phyloP scores from a whole-genome alignment of 2,797 vertebrate species.

The Argya squamiceps region DNA sequence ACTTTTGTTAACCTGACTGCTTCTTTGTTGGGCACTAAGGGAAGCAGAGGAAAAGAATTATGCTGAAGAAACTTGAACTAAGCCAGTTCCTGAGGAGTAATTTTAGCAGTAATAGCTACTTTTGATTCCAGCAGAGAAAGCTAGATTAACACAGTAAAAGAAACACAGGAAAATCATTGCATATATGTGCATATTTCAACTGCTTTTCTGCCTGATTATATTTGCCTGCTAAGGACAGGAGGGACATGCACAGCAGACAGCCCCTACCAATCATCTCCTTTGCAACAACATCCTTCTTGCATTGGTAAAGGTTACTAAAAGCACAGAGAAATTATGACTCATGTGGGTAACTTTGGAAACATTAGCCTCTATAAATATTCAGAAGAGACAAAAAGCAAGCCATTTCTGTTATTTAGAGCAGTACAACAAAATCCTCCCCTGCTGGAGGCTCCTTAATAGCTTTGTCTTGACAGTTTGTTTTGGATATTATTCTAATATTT shows the following conservation, averaged over 20 bases:
- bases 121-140: background rate
- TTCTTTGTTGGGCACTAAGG: conserved; percentile 92
- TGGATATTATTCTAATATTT: conserved; percentile 40
- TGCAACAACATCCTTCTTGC: background rate
- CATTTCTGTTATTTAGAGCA: conserved; percentile 22
- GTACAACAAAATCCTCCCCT: background rate
- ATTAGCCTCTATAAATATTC: conserved; percentile 30
- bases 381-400: background rate
- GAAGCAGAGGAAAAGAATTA: conserved; percentile 71
- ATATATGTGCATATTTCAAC: background rate
- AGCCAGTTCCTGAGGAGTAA: conserved; percentile 8
- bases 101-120: background rate
- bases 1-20: conserved; percentile 91
- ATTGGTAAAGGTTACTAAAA: background rate
- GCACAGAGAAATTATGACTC: background rate
- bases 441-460: background rate
- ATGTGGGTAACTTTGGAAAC: background rate
- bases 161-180: conserved; percentile 23
- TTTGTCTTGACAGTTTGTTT: conserved; percentile 41
- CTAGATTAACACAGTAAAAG: background rate
- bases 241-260: background rate
- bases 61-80: conserved; percentile 50
- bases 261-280: background rate
- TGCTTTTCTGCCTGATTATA: background rate
- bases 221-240: background rate